Evolutionary conservation across 2,888 invertebrate genomes (phyloP).

Genomic region (Hipparchia semele): DNA sequence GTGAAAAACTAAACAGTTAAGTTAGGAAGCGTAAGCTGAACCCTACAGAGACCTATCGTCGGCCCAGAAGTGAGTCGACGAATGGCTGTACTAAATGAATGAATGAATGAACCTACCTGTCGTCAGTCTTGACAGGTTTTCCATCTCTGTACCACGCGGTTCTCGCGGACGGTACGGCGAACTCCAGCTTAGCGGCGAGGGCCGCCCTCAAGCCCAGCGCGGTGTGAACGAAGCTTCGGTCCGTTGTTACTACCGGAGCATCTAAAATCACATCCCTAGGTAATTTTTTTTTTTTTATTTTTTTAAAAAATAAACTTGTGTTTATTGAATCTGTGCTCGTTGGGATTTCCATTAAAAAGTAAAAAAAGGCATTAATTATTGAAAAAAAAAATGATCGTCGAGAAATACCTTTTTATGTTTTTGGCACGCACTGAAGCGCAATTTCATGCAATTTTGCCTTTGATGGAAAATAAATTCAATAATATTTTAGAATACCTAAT

Average conservation of each 20-base stretch:
- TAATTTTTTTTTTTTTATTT: too few relatives aligned
- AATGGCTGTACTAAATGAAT: too few relatives aligned
- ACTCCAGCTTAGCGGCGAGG: slow-evolving; percentile 87
- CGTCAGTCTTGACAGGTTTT: slow-evolving; percentile 75
- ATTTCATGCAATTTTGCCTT: slow-evolving; percentile 18
- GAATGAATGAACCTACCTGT: slow-evolving; percentile 52
- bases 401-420: not conserved
- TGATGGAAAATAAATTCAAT: not conserved
- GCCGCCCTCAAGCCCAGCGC: slow-evolving; percentile 87
- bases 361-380: not conserved
- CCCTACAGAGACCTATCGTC: too few relatives aligned
- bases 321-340: not conserved
- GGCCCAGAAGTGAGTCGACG: too few relatives aligned
- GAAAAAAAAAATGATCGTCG: not conserved
- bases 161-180: slow-evolving; percentile 87
- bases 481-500: not conserved
- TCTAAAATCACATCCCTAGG: slow-evolving; percentile 72
- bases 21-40: too few relatives aligned
- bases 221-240: slow-evolving; percentile 88
- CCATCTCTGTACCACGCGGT: slow-evolving; percentile 88
- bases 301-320: not conserved
- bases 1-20: too few relatives aligned
- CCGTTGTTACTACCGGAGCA: slow-evolving; percentile 87
- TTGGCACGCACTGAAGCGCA: slow-evolving; percentile 4
- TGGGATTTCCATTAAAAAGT: not conserved